Evolutionary conservation across 1,140 invertebrate genomes (phyloP).

Genomic region (Philotrypesis tridentata): DNA sequence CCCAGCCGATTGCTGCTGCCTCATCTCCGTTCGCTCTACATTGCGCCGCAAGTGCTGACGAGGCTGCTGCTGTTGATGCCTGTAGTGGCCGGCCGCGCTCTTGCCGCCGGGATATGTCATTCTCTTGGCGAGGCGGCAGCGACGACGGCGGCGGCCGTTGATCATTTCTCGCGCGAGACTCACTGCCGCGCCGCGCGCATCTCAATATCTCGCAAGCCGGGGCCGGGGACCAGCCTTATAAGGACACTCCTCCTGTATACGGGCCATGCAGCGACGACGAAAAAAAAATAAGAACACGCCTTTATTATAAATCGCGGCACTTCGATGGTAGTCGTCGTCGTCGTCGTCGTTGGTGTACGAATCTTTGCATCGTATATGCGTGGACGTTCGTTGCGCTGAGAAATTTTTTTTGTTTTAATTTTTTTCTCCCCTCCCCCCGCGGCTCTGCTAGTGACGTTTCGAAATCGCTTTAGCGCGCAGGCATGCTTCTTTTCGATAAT

Average conservation of each 20-base stretch:
- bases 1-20: neutral
- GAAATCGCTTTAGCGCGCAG: too few species aligned
- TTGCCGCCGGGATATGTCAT: neutral
- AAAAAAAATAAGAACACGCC: too few species aligned
- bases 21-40: neutral
- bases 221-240: neutral
- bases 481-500: neutral
- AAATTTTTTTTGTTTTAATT: neutral
- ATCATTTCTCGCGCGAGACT: neutral
- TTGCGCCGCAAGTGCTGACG: neutral
- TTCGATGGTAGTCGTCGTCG: too few species aligned
- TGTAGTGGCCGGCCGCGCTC: neutral
- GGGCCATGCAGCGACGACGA: neutral
- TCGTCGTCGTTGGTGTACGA: too few species aligned
- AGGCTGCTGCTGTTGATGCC: too few species aligned
- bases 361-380: too few species aligned
- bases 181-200: neutral
- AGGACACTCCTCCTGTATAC: neutral
- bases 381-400: neutral
- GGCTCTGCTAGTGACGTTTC: too few species aligned
- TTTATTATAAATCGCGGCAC: too few species aligned
- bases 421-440: too few species aligned
- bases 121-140: neutral
- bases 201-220: too few species aligned
- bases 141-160: too few species aligned